These are phyloP conservation scores for Prionailurus viverrinus DNA, from an alignment of 2,113 vertebrate genomes.

Conservation along the genomic window DNA sequence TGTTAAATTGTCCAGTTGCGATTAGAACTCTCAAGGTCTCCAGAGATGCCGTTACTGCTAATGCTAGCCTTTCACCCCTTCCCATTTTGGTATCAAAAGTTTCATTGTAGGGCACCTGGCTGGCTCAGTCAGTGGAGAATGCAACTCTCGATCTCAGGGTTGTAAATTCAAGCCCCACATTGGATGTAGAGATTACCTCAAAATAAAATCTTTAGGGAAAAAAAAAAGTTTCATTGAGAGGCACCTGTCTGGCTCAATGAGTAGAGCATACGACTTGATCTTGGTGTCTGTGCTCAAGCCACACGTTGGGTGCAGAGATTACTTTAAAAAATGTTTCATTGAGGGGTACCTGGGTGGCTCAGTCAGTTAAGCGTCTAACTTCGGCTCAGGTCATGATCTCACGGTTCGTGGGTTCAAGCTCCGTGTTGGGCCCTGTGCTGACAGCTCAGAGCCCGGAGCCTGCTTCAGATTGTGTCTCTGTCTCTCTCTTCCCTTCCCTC, in stretches of 20 bases:
- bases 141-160: neutral
- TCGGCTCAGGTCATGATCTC: neutral
- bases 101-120: neutral
- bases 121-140: neutral
- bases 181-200: neutral
- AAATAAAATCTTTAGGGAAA: neutral
- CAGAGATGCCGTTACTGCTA: neutral
- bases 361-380: neutral
- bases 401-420: neutral
- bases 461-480: neutral
- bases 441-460: too few relatives aligned
- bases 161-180: neutral
- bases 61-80: fast-evolving
- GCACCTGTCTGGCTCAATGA: neutral
- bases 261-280: neutral
- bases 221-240: neutral
- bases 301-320: neutral
- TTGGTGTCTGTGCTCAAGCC: neutral
- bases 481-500: neutral
- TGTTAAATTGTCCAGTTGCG: neutral
- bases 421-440: neutral
- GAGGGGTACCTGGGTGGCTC: neutral
- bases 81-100: neutral
- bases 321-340: neutral
- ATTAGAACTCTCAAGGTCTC: neutral